phyloP scores from a whole-genome alignment of 2,797 vertebrate species.

The Sylvilagus floridanus region DNA sequence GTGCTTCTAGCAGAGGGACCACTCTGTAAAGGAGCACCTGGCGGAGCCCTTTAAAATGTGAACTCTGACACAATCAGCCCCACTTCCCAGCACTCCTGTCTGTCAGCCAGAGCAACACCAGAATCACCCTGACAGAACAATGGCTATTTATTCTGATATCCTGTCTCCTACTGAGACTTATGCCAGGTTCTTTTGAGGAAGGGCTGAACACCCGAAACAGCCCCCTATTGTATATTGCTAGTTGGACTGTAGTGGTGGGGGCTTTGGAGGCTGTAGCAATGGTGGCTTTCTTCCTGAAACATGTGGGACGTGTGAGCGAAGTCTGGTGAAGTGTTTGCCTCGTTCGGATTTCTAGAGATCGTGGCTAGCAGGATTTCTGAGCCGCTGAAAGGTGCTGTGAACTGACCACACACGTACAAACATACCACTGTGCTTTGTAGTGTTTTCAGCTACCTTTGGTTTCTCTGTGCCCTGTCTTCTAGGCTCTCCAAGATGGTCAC shows the following conservation, averaged over 20 bases:
- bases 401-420: too few relatives aligned
- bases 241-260: slow-evolving; percentile 33
- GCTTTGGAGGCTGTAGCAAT: slow-evolving; percentile 50
- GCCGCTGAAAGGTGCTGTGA: background rate
- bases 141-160: slow-evolving; percentile 65
- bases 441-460: background rate
- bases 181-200: slow-evolving; percentile 68
- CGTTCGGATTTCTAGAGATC: background rate
- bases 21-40: slow-evolving; percentile 12
- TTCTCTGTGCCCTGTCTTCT: background rate
- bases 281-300: slow-evolving; percentile 77
- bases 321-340: background rate
- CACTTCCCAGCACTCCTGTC: slow-evolving; percentile 49
- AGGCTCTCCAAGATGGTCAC: background rate
- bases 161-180: slow-evolving; percentile 66
- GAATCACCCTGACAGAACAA: slow-evolving; percentile 52
- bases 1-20: background rate
- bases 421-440: background rate
- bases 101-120: slow-evolving; percentile 71
- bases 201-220: slow-evolving; percentile 36
- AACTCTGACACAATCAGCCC: background rate
- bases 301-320: slow-evolving; percentile 61
- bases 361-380: slow-evolving; percentile 13
- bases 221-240: slow-evolving; percentile 46
- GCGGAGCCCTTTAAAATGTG: background rate